Conservation (phyloP, 2,797 vertebrate species). For the Hemibagrus guttatus region DNA sequence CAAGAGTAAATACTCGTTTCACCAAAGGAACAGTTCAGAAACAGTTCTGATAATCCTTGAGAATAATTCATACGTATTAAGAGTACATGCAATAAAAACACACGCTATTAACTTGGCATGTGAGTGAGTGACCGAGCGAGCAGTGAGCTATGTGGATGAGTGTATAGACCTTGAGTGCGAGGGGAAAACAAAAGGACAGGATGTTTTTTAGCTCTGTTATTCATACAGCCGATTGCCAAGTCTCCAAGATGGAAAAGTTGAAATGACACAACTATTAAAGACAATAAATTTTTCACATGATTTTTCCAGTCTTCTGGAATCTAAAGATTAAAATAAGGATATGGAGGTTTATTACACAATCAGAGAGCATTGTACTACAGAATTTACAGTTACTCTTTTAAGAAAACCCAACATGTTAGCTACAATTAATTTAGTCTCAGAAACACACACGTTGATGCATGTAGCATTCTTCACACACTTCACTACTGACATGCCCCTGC, state of each 20-base stretch:
- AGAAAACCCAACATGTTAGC: neutral
- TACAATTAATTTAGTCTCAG: neutral
- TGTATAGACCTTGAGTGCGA: conserved; percentile 16
- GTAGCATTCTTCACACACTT: conserved; percentile 42
- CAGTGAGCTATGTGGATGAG: neutral
- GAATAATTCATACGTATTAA: neutral
- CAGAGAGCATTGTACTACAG: neutral
- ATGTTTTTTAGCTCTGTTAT: conserved; percentile 48
- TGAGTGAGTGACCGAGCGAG: no score
- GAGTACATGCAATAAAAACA: neutral
- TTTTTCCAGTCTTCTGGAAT: neutral
- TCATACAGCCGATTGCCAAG: conserved; percentile 34
- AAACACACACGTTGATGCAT: conserved; percentile 49
- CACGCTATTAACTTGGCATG: neutral
- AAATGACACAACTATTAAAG: neutral
- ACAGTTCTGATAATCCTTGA: neutral
- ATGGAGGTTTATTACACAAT: neutral
- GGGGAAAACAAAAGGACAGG: conserved; percentile 45
- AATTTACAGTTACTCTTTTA: neutral
- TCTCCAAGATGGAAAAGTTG: neutral
- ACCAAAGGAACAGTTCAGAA: neutral
- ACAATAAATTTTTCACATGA: neutral
- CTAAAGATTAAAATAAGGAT: neutral
- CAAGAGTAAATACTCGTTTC: neutral
- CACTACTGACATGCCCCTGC: conserved; percentile 1